A percentile compares a stretch with the other conserved stretches of the same genome.
Evolutionary conservation across 2,113 vertebrate genomes (phyloP).

Genomic region (Pelecanoides urinatrix): DNA sequence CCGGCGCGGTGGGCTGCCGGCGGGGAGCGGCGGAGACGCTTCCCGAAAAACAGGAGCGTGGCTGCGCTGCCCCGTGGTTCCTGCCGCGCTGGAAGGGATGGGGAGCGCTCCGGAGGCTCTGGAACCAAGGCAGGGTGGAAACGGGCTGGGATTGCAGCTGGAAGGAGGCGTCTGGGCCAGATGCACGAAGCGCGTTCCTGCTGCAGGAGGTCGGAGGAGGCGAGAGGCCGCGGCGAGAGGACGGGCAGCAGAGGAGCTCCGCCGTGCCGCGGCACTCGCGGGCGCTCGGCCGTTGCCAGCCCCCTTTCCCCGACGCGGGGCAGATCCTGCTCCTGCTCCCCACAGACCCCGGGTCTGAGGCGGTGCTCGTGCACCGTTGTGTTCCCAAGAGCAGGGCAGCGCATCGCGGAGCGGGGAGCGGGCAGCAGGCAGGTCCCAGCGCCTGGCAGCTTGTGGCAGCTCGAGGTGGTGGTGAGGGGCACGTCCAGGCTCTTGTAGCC

Average conservation of each 20-base stretch:
- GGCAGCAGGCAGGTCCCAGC: accelerated
- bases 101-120: too few species aligned
- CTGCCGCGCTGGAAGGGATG: not conserved
- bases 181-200: not conserved
- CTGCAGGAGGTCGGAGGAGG: not conserved
- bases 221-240: not conserved
- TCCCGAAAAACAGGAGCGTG: not conserved
- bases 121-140: not conserved
- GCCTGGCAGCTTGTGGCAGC: not conserved
- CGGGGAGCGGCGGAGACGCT: not conserved
- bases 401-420: too few species aligned
- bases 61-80: not conserved
- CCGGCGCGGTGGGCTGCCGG: accelerated
- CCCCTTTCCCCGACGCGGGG: accelerated
- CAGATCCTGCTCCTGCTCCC: not conserved
- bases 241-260: not conserved
- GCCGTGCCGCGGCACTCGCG: too few species aligned
- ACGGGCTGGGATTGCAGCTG: not conserved
- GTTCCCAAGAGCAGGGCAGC: not conserved
- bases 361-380: too few species aligned
- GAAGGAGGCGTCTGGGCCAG: not conserved
- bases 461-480: not conserved
- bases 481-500: not conserved
- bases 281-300: accelerated
- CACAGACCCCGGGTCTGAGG: not conserved